phyloP scores from a whole-genome alignment of 2,113 vertebrate species.

The Motacilla tschutschensis region DNA sequence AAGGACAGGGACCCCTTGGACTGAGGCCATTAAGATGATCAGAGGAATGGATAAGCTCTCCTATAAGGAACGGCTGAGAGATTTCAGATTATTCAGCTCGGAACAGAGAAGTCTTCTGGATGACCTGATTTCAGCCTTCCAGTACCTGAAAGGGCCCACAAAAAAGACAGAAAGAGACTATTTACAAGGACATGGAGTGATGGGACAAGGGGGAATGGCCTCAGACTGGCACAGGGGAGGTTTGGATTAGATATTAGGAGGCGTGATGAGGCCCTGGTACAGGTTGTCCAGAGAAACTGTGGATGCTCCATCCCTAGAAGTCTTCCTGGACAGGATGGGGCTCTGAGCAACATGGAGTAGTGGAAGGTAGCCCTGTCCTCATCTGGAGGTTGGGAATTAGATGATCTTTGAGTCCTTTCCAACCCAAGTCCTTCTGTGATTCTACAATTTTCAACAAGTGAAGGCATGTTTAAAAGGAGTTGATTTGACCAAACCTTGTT shows the following conservation, averaged over 20 bases:
- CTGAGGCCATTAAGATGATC: fast-evolving
- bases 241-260: not conserved
- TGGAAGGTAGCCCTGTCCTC: no score
- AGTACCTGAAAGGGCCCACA: not conserved
- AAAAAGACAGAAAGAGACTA: not conserved
- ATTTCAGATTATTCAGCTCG: not conserved
- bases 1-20: not conserved
- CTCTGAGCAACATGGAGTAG: not conserved
- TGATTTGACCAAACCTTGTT: not conserved
- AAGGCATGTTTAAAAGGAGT: not conserved
- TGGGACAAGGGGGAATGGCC: not conserved
- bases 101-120: fast-evolving
- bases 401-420: not conserved
- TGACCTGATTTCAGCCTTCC: not conserved
- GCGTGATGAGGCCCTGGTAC: not conserved
- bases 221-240: not conserved
- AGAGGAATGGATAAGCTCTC: not conserved
- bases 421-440: not conserved
- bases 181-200: not conserved
- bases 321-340: not conserved
- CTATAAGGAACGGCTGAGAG: fast-evolving
- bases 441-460: not conserved
- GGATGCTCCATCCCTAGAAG: not conserved
- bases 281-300: not conserved
- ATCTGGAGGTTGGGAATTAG: not conserved